A percentile compares a stretch with the other conserved stretches of the same genome.
These are phyloP conservation scores for Argopecten irradians DNA, from an alignment of 1,140 invertebrate genomes.

Conservation along the genomic window DNA sequence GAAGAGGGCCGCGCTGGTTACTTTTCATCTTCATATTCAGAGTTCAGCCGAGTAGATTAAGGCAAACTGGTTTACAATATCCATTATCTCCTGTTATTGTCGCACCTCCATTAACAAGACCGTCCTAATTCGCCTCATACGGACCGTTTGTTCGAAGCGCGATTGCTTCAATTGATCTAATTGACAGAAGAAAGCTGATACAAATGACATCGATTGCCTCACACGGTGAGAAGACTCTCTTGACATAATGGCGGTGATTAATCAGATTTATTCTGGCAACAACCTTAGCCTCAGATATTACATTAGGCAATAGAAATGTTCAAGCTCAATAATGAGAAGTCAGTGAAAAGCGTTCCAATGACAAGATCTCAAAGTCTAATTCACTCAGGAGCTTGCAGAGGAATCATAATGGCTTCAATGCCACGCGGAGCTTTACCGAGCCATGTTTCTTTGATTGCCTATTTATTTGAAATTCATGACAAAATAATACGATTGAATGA, in stretches of 20 bases:
- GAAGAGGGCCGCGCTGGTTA: not conserved
- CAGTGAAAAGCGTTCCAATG: constrained; percentile 20
- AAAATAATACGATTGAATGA: not conserved
- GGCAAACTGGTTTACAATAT: constrained; percentile 10
- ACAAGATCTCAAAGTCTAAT: not conserved
- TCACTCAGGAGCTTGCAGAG: constrained; percentile 2
- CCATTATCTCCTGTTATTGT: constrained; percentile 8
- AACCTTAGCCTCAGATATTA: constrained; percentile 22
- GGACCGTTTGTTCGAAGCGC: not conserved
- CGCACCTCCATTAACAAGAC: not conserved
- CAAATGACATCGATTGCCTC: constrained; percentile 14
- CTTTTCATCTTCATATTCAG: constrained; percentile 18
- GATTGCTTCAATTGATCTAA: constrained; percentile 18
- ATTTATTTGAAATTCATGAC: constrained; percentile 23
- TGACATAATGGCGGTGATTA: constrained; percentile 17
- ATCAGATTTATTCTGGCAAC: constrained; percentile 21
- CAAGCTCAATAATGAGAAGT: constrained; percentile 21
- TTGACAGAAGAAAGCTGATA: constrained; percentile 4
- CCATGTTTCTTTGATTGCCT: not conserved
- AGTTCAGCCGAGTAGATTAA: constrained; percentile 10
- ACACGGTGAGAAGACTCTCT: constrained; percentile 14
- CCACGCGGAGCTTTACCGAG: constrained; percentile 1
- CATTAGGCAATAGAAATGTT: constrained; percentile 14
- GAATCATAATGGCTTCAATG: constrained; percentile 21
- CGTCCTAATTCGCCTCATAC: not conserved